phyloP scores from a whole-genome alignment of 2,888 invertebrate species.

The Halictus ligatus region DNA sequence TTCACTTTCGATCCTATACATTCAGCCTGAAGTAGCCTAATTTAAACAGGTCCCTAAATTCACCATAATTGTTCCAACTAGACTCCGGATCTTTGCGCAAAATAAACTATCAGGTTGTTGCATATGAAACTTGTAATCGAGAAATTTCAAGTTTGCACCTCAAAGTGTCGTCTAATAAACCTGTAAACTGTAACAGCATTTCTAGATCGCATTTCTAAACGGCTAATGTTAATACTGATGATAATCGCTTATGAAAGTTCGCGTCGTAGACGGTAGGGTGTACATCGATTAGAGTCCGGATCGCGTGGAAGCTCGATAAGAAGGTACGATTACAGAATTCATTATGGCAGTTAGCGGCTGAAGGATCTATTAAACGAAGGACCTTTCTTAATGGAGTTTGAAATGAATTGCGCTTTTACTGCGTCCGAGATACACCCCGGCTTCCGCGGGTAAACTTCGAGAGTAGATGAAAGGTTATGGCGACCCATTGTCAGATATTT shows the following conservation, averaged over 20 bases:
- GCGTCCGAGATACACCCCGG: background rate
- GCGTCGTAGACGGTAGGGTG: background rate
- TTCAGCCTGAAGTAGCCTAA: background rate
- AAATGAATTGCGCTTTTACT: conserved; percentile 10
- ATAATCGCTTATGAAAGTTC: background rate
- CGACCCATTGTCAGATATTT: background rate
- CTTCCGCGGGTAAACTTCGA: background rate
- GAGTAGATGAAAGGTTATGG: background rate
- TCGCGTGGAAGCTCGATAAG: background rate
- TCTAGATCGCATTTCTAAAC: background rate
- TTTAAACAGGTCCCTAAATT: too few species aligned
- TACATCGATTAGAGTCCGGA: background rate
- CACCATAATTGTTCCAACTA: too few species aligned
- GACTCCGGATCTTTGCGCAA: too few species aligned
- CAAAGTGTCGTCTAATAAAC: too few species aligned
- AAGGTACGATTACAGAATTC: conserved; percentile 1
- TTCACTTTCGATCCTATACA: background rate
- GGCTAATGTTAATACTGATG: background rate
- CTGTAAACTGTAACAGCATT: too few species aligned
- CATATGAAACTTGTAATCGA: too few species aligned
- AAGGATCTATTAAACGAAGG: conserved; percentile 3
- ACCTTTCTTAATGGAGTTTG: background rate
- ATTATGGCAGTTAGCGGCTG: background rate
- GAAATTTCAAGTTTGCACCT: too few species aligned
- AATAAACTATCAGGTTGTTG: background rate